Evolutionary conservation across 2,888 invertebrate species (phyloP), one percentile per base, ranked within the genome.

Genomic region (Nymphalis urticae): DNA sequence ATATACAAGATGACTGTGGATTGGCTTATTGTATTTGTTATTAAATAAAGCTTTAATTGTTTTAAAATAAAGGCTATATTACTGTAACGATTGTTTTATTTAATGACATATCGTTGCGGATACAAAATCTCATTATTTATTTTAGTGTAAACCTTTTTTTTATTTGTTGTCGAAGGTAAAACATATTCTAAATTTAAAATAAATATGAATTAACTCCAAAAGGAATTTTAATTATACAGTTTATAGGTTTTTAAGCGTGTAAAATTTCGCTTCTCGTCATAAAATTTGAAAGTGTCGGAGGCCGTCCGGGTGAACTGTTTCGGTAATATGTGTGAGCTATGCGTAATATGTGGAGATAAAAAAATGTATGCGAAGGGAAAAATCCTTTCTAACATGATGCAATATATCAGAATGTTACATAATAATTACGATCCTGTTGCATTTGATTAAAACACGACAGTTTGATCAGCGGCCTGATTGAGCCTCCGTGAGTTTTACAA

Each of bases 321-420:
- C 58, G 70, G 72, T 68, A 61, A 70, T 67, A 2, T 27, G 32
- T 56, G 32, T 32, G 24, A 70, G 70, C 66, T 58, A 64, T 62
- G 66, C 27, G 62, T 65, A 60, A 65, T 66, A 69, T 66, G 48
- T 68, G 64, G 62, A 24, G 50, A 58, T 65, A 61, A 63, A 68
- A 51, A 66, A 47, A 56, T 59, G 65, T 58, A 64, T 80, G 76
- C 76, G 80, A 85, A 86, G 84, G 27, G 83, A 83, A 83, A 82
- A 82, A 79, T 72, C 81, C 86, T 86, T 86, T 86, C 86, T 86
- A 85, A 84, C 67, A 80, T 88, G 87, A 88, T 76, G 87, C 85
- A 88, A 87, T 76, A 79, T 81, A 79, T 76, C 77, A 77, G 81
- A 73, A 73, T 75, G 75, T 88, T 86, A 82, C 86, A 80, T 69